These are phyloP conservation scores for Harpegnathos saltator DNA, from an alignment of 1,140 invertebrate species.

Conservation along the genomic window DNA sequence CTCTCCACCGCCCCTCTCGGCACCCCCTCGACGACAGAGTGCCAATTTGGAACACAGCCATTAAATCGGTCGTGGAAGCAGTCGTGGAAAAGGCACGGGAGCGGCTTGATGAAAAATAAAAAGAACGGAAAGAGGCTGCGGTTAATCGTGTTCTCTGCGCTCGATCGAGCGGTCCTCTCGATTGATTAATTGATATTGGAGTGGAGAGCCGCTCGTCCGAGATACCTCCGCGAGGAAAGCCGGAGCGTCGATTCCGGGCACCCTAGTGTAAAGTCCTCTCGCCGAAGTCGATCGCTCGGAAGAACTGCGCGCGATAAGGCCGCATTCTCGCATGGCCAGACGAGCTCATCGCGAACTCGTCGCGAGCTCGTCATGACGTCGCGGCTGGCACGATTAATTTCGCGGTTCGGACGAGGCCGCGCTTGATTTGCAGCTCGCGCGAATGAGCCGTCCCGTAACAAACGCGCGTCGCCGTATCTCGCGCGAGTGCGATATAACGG, in stretches of 20 bases:
- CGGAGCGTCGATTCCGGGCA: not conserved
- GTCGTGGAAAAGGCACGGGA: not conserved
- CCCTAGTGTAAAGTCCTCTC: conserved; percentile 5
- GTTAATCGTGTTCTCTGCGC: conserved; percentile 32
- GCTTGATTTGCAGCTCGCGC: too few relatives aligned
- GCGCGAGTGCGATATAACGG: not conserved
- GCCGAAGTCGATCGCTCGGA: conserved; percentile 10
- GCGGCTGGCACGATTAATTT: too few relatives aligned
- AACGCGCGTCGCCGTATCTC: too few relatives aligned
- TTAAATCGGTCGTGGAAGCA: conserved; percentile 17
- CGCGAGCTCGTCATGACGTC: too few relatives aligned
- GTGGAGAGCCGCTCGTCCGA: conserved; percentile 11
- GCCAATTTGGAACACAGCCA: conserved; percentile 52
- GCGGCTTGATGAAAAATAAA: conserved; percentile 26
- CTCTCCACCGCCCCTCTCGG: too few relatives aligned
- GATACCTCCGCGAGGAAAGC: conserved; percentile 7
- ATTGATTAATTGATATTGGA: conserved; percentile 54
- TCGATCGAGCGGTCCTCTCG: conserved; percentile 24
- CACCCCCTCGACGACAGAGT: conserved; percentile 18
- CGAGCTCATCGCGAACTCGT: too few relatives aligned
- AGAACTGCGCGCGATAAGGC: not conserved
- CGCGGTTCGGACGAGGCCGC: too few relatives aligned
- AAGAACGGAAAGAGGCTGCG: conserved; percentile 25
- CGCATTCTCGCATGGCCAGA: too few relatives aligned
- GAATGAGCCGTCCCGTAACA: too few relatives aligned